Percentiles rank a stretch among this genome's conserved stretches.
Conservation (phyloP, 64 coral and sea anemone species). For the Orbicella faveolata region DNA sequence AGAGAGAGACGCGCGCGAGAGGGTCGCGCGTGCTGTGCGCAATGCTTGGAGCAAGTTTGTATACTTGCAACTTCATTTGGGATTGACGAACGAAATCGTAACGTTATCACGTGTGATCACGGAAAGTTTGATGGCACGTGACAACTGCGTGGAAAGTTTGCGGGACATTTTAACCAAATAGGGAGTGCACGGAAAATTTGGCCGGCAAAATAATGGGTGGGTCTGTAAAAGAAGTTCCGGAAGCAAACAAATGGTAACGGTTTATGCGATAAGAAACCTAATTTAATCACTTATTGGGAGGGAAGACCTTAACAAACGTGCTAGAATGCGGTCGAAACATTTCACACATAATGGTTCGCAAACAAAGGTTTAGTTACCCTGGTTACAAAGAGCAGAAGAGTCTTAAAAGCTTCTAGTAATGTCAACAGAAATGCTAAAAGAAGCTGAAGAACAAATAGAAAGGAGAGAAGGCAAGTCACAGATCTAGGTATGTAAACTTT, state of each 20-base stretch:
- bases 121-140: not conserved
- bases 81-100: no score
- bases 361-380: conserved; percentile 8
- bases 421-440: not conserved
- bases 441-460: not conserved
- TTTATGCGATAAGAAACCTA: not conserved
- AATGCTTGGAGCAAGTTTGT: no score
- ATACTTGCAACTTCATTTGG: no score
- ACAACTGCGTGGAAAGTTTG: not conserved
- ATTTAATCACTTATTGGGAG: not conserved
- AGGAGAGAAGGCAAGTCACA: not conserved
- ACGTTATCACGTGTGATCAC: not conserved
- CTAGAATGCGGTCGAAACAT: not conserved
- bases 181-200: not conserved
- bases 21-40: not conserved
- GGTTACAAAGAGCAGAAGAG: conserved; percentile 14
- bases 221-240: not conserved
- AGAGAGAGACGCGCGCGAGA: not conserved
- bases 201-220: not conserved
- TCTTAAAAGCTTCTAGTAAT: conserved; percentile 11
- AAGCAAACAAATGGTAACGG: not conserved
- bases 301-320: conserved; percentile 2
- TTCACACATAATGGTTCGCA: conserved; percentile 13
- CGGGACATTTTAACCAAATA: not conserved
- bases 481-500: conserved; percentile 2